Evolutionary conservation across 2,888 invertebrate genomes (phyloP), one percentile per base, ranked within the genome.

Genomic region (Calameuta filiformis): DNA sequence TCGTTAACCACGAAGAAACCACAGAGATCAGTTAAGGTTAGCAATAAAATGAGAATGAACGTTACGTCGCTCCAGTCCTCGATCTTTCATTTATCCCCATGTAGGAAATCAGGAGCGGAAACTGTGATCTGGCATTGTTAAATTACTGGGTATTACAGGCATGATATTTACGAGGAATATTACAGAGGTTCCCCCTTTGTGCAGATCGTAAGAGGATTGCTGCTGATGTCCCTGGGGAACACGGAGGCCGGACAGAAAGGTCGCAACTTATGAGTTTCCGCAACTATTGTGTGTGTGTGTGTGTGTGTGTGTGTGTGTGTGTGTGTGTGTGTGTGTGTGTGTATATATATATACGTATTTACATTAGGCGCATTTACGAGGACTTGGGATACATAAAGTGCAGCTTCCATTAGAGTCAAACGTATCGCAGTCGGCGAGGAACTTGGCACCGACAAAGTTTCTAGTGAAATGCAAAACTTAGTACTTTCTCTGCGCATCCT

Each of bases 401-500:
- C 23, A 56, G 0, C 23, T 0, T 56, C 40, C 9, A 56, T 56
- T 9, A 23, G 23, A 56, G 15, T 56, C 23, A 56, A 56, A 56
- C 9, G 40, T 6, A 56, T 40, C 40, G 40, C 23, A 56, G 15
- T 56, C 40, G 9, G 2, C 15, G 40, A 56, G 15, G 23, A 56
- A 56, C 40, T 56, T 56, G 40, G 40, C 40, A 56, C 6, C 23
- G 40, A 9, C 40, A 56, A 56, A 56, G 40, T 56, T 56, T 56
- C 40, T 56, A 56, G 40, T 56, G 40, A 56, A 56, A 56, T 56
- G 40, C 40, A 23, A 56, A 56, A 56, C 40, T 56, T 56, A 0
- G 23, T 56, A 56, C 40, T 56, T 56, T 56, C 74, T 77, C 34
- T 35, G 31, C 40, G 69, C 71, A 33, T 71, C 71, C 71, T 30